Evolutionary conservation across 2,888 invertebrate species (phyloP).

Genomic region (Caenorhabditis virilis): DNA sequence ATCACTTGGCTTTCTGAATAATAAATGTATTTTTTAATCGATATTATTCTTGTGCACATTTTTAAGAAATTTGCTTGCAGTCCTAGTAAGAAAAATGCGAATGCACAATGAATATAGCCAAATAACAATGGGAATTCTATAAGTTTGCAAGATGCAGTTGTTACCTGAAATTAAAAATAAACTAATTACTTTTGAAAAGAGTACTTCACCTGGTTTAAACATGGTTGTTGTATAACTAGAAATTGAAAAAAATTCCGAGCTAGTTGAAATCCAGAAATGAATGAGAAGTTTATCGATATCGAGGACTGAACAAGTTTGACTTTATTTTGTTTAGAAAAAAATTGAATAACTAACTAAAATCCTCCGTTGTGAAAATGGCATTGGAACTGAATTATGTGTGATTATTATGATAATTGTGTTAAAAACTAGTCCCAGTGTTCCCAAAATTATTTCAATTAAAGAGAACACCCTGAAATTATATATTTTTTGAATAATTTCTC

Average conservation of each 20-base stretch:
- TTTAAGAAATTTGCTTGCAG: conserved; percentile 31
- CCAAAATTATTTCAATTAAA: conserved; percentile 20
- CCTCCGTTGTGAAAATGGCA: conserved; percentile 38
- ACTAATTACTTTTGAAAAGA: neutral
- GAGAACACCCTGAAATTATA: conserved; percentile 22
- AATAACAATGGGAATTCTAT: conserved; percentile 50
- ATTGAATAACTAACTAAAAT: conserved; percentile 24
- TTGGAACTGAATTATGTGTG: conserved; percentile 38
- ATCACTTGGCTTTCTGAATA: conserved; percentile 22
- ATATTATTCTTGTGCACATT: no score
- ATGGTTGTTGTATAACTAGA: conserved; percentile 40
- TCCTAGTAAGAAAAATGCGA: conserved; percentile 21
- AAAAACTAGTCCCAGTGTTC: conserved; percentile 24
- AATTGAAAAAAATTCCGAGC: conserved; percentile 39
- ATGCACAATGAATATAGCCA: conserved; percentile 45
- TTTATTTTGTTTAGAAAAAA: neutral
- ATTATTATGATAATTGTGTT: conserved; percentile 40
- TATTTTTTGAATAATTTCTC: neutral
- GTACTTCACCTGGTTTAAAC: conserved; percentile 25
- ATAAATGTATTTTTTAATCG: no score
- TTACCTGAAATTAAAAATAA: conserved; percentile 13
- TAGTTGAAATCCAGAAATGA: conserved; percentile 41
- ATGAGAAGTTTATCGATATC: conserved; percentile 31
- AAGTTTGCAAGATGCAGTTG: conserved; percentile 44
- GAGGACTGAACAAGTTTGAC: conserved; percentile 23